Conservation (phyloP, 1,140 invertebrate species). For the Zaprionus capensis region DNA sequence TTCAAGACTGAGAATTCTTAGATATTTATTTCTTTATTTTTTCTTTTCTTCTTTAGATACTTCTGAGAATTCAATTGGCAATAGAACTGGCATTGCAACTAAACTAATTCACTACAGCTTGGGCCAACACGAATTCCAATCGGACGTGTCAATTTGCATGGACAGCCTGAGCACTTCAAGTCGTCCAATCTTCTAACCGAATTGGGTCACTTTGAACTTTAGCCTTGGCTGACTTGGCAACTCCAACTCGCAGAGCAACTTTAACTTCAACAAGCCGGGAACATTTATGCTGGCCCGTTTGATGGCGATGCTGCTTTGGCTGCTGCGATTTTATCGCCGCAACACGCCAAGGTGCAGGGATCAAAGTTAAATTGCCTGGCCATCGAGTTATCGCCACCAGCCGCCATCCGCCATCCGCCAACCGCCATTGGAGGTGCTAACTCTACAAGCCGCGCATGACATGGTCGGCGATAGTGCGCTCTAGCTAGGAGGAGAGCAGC, state of each 20-base stretch:
- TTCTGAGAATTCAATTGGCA: neutral
- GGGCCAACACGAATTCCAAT: neutral
- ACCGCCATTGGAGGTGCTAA: slow-evolving; percentile 68
- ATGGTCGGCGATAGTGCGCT: slow-evolving; percentile 44
- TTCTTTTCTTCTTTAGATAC: too few species aligned
- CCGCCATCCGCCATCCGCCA: slow-evolving; percentile 43
- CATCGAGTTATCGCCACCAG: slow-evolving; percentile 54
- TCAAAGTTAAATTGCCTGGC: slow-evolving; percentile 72
- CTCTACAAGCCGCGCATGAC: slow-evolving; percentile 73
- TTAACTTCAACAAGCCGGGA: neutral
- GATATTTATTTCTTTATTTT: too few species aligned
- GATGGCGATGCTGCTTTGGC: neutral
- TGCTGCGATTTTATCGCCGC: slow-evolving; percentile 63
- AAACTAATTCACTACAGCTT: neutral
- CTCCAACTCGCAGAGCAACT: slow-evolving; percentile 32
- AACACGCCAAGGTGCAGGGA: slow-evolving; percentile 78
- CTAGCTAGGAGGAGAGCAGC: neutral
- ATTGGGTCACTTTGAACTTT: slow-evolving; percentile 81
- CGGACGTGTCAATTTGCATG: slow-evolving; percentile 66
- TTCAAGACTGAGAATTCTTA: neutral
- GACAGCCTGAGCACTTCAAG: slow-evolving; percentile 57
- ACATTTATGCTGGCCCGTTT: slow-evolving; percentile 19
- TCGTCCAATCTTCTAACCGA: slow-evolving; percentile 63
- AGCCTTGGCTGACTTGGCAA: slow-evolving; percentile 58
- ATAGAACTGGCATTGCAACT: neutral